These are phyloP conservation scores for Gari tellinella DNA, from an alignment of 2,888 invertebrate genomes.

Conservation along the genomic window DNA sequence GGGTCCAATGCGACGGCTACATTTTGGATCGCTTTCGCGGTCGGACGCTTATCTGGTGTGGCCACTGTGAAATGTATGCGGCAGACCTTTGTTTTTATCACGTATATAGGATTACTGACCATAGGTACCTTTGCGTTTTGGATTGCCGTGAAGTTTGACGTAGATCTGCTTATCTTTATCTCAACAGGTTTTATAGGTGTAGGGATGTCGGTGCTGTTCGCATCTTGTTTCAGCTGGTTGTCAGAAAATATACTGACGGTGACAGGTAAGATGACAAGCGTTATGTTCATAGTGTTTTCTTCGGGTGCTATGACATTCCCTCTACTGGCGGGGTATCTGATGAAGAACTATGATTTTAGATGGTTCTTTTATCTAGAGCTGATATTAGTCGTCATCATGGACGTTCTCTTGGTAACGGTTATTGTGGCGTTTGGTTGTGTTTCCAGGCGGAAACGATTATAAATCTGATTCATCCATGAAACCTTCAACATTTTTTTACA, in stretches of 20 bases:
- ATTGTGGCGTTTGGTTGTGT: conserved; percentile 21
- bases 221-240: conserved; percentile 84
- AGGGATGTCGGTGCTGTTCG: conserved; percentile 84
- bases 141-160: conserved; percentile 38
- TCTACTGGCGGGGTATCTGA: conserved; percentile 72
- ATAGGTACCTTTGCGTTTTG: conserved; percentile 52
- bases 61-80: conserved; percentile 80
- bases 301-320: conserved; percentile 84
- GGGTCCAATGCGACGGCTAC: conserved; percentile 82
- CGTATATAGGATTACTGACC: conserved; percentile 63
- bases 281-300: conserved; percentile 82
- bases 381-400: conserved; percentile 16
- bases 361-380: conserved; percentile 61
- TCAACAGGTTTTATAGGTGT: conserved; percentile 81
- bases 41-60: conserved; percentile 81
- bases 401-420: conserved; percentile 19
- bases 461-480: too few relatives aligned
- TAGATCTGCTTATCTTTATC: conserved; percentile 73
- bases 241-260: conserved; percentile 83
- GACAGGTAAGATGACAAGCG: conserved; percentile 83
- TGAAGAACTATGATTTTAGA: conserved; percentile 60
- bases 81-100: conserved; percentile 79
- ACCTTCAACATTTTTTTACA: too few relatives aligned
- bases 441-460: neutral
- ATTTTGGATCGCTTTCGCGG: conserved; percentile 84